These are phyloP conservation scores for Macrophya annulata DNA, from an alignment of 2,888 invertebrate genomes.

Conservation along the genomic window DNA sequence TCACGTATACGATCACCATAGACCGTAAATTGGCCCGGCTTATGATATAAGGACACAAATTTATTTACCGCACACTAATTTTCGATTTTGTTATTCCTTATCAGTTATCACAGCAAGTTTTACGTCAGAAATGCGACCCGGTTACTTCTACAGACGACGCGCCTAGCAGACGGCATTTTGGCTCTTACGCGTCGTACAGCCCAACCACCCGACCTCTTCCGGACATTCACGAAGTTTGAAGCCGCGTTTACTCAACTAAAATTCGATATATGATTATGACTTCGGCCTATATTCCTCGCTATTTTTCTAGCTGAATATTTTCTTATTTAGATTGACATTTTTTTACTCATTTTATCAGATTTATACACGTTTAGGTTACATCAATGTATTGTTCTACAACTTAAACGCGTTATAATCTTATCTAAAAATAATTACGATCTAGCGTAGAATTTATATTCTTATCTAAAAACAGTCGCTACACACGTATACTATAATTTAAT, in stretches of 20 bases:
- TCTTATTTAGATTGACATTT: not conserved
- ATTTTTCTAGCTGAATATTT: constrained; percentile 2
- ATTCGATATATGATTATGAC: constrained; percentile 41
- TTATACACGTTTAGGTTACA: not conserved
- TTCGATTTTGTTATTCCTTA: constrained; percentile 59
- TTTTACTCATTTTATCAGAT: not conserved
- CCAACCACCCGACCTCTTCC: constrained; percentile 60
- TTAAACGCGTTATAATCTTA: constrained; percentile 1
- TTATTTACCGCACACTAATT: constrained; percentile 23
- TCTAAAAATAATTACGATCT: constrained; percentile 18
- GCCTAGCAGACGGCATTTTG: constrained; percentile 78
- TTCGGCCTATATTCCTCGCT: not conserved
- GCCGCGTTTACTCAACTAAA: constrained; percentile 55
- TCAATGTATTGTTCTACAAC: not conserved
- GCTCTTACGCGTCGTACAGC: constrained; percentile 62
- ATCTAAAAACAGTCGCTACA: not conserved
- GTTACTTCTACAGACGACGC: constrained; percentile 73
- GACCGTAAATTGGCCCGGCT: not conserved
- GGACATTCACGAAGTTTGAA: constrained; percentile 38
- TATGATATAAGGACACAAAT: constrained; percentile 8
- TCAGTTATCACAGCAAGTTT: constrained; percentile 71
- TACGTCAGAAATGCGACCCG: constrained; percentile 73
- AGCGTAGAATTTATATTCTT: constrained; percentile 6
- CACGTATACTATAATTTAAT: constrained; percentile 1
- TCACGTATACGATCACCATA: constrained; percentile 45